phyloP scores from a whole-genome alignment of 2,113 vertebrate species.

The Cyanistes caeruleus region DNA sequence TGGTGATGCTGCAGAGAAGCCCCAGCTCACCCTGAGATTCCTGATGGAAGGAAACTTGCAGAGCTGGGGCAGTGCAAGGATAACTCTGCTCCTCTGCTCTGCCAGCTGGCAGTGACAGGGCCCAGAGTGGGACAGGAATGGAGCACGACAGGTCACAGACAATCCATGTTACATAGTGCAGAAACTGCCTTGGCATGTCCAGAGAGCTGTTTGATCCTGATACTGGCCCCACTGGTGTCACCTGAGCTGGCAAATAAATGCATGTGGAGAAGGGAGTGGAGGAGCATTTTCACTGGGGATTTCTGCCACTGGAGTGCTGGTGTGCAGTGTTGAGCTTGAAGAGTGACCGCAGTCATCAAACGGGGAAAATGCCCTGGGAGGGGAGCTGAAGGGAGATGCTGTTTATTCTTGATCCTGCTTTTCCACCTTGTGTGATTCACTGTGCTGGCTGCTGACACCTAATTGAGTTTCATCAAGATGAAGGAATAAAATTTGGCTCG shows the following conservation, averaged over 20 bases:
- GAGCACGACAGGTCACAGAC: rapidly evolving
- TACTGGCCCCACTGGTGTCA: not conserved
- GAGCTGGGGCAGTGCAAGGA: not conserved
- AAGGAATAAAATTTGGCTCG: not conserved
- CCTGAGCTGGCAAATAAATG: not conserved
- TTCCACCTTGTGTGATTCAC: not conserved
- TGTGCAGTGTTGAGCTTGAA: not conserved
- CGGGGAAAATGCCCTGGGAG: not conserved
- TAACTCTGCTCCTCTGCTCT: not conserved
- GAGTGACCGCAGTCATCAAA: rapidly evolving
- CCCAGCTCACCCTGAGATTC: not conserved
- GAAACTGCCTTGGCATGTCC: not conserved
- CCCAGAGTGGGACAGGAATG: not conserved
- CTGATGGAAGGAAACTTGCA: not conserved
- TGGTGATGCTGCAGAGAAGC: not conserved
- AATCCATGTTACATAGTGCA: rapidly evolving
- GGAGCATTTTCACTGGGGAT: rapidly evolving
- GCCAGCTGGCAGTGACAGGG: not conserved
- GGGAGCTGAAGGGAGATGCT: rapidly evolving
- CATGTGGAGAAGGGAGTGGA: rapidly evolving
- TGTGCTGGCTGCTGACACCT: not conserved
- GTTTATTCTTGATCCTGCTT: not conserved
- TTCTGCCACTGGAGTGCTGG: not conserved
- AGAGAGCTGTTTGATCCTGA: rapidly evolving
- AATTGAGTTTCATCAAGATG: not conserved